Evolutionary conservation across 2,113 vertebrate species (phyloP).

Genomic region (Bombycilla garrulus): DNA sequence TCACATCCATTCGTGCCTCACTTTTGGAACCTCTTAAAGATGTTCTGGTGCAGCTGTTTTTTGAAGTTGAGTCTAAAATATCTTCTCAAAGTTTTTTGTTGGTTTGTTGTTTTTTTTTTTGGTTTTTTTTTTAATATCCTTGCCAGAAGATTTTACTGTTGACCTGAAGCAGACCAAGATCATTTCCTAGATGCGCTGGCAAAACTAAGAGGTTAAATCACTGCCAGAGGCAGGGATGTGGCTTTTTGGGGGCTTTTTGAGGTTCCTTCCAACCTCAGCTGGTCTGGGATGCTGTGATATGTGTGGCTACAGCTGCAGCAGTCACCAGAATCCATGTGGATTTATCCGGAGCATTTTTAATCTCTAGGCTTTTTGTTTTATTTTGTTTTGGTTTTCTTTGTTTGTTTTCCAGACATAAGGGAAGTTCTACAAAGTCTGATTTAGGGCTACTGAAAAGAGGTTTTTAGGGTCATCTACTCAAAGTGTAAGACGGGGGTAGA

Average conservation of each 20-base stretch:
- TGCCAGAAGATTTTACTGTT: neutral
- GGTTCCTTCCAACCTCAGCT: neutral
- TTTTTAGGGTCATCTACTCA: neutral
- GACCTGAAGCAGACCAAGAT: neutral
- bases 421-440: neutral
- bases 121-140: neutral
- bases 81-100: neutral
- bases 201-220: fast-evolving
- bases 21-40: neutral
- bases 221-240: neutral
- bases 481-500: neutral
- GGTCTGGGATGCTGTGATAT: neutral
- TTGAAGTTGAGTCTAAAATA: neutral
- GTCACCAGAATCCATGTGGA: neutral
- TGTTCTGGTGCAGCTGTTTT: neutral
- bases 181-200: fast-evolving
- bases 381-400: too few species aligned
- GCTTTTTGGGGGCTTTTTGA: neutral
- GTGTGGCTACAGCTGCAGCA: neutral
- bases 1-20: neutral
- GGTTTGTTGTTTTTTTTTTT: too few species aligned
- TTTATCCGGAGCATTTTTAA: neutral
- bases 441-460: neutral
- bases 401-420: neutral
- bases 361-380: too few species aligned